A percentile compares a stretch with the other conserved stretches of the same genome.
These are phyloP conservation scores for Halcyon senegalensis DNA, from an alignment of 2,113 vertebrate genomes.

Conservation along the genomic window DNA sequence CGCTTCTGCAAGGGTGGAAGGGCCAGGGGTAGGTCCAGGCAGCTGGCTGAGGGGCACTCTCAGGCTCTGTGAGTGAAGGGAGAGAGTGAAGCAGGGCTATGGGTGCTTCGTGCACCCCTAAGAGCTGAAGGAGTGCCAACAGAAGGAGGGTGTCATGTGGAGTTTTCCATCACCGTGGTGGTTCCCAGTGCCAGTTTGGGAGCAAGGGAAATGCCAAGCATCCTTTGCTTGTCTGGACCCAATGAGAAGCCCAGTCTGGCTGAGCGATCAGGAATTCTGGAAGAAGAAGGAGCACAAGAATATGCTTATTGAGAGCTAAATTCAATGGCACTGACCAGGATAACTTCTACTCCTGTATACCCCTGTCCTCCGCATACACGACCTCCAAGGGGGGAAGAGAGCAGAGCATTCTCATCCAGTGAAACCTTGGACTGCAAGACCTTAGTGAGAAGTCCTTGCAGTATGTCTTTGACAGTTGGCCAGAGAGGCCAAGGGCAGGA, in stretches of 20 bases:
- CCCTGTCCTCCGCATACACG: background rate
- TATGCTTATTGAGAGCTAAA: background rate
- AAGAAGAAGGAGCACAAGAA: background rate
- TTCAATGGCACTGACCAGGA: background rate
- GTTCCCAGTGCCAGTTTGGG: rapidly evolving
- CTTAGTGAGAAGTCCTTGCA: background rate
- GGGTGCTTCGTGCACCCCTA: background rate
- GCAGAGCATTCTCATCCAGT: background rate
- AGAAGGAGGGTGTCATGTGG: background rate
- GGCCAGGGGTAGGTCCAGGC: background rate
- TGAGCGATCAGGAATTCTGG: background rate
- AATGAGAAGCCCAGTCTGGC: background rate
- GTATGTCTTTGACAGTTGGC: background rate
- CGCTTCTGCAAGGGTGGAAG: background rate
- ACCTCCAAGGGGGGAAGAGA: background rate
- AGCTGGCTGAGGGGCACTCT: background rate
- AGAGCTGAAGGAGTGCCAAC: background rate
- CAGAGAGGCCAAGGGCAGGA: background rate
- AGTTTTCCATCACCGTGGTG: background rate
- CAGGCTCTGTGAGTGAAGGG: background rate
- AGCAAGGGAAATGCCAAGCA: background rate
- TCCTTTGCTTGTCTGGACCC: background rate
- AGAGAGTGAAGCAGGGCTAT: background rate
- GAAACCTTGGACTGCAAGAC: background rate
- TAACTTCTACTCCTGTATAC: background rate